These are phyloP conservation scores for Drosophila melanica DNA, from an alignment of 1,140 invertebrate species.

Conservation along the genomic window DNA sequence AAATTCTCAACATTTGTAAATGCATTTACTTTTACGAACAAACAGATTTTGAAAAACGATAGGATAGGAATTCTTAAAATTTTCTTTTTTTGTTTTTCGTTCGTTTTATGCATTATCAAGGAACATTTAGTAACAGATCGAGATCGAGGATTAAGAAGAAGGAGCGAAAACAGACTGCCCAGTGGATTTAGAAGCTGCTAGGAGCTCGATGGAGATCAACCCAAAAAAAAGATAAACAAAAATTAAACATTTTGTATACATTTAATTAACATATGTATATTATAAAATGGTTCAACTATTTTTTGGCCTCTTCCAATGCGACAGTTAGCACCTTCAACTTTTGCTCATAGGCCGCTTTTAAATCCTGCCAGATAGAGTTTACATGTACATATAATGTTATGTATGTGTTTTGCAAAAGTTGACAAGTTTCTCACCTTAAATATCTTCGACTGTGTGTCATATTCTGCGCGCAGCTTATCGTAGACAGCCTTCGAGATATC, in stretches of 20 bases:
- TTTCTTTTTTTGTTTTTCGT: no score
- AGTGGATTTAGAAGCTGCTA: not conserved
- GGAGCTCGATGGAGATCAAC: not conserved
- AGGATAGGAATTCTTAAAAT: no score
- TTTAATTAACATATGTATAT: constrained; percentile 72
- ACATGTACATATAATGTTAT: not conserved
- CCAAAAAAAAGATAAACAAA: constrained; percentile 64
- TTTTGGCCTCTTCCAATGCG: constrained; percentile 75
- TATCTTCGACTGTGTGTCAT: constrained; percentile 89
- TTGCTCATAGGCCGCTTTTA: constrained; percentile 76
- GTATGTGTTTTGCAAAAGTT: not conserved
- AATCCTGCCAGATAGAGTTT: constrained; percentile 47
- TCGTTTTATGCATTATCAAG: no score
- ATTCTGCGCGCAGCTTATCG: constrained; percentile 89
- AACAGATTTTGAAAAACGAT: no score
- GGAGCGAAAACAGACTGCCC: no score
- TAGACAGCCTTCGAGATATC: constrained; percentile 88
- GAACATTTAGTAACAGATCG: no score
- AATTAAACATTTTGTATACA: constrained; percentile 76
- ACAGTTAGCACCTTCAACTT: constrained; percentile 70
- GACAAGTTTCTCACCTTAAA: constrained; percentile 85
- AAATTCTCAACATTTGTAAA: no score
- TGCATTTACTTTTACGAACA: no score
- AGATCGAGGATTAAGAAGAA: no score
- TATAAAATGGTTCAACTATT: constrained; percentile 75